These are phyloP conservation scores for Tenodera sinensis DNA, from an alignment of 2,888 invertebrate genomes.

Conservation along the genomic window DNA sequence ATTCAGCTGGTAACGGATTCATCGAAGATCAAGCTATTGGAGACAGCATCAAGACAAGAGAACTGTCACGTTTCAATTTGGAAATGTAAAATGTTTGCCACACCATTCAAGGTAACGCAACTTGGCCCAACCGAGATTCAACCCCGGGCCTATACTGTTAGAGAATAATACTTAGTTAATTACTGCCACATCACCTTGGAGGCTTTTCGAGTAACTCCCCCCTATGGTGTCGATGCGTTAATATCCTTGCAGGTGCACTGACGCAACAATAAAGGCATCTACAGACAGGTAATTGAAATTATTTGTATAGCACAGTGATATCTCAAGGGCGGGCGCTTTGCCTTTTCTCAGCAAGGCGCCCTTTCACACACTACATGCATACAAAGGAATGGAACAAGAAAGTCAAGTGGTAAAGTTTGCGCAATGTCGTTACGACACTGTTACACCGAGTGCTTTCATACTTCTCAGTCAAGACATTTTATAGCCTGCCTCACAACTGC, in stretches of 20 bases:
- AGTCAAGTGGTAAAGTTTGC: background rate
- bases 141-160: no score
- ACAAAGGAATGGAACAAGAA: background rate
- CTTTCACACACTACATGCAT: background rate
- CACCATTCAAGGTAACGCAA: no score
- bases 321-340: background rate
- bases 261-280: background rate
- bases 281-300: background rate
- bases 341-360: background rate
- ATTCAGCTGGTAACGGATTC: no score
- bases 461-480: background rate
- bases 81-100: no score
- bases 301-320: background rate
- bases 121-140: no score
- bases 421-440: background rate
- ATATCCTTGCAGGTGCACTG: background rate
- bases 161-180: no score
- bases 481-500: background rate
- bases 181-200: no score
- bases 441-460: background rate
- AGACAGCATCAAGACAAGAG: no score
- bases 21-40: no score
- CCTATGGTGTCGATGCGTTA: background rate
- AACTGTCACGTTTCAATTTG: no score
- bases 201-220: no score